These are phyloP conservation scores for Callipepla squamata DNA, from an alignment of 2,113 vertebrate genomes.

Conservation along the genomic window DNA sequence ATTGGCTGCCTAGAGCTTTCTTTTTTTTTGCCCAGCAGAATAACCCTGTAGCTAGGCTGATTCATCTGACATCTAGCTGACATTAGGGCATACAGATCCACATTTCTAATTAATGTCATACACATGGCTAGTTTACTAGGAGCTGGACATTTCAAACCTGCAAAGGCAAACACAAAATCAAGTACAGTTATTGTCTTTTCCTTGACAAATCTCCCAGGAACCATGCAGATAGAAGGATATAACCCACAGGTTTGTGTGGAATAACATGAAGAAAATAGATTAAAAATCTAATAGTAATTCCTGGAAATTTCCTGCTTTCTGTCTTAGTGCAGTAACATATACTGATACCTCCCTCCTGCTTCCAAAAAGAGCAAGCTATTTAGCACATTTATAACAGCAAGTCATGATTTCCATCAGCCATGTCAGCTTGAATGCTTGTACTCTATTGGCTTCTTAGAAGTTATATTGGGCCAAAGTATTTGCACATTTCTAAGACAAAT, in stretches of 20 bases:
- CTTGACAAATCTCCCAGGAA: neutral
- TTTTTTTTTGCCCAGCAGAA: neutral
- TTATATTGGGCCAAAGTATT: conserved; percentile 16
- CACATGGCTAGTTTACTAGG: neutral
- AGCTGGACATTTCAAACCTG: neutral
- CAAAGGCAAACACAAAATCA: neutral
- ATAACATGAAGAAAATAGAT: neutral
- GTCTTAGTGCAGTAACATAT: neutral
- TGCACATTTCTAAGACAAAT: conserved; percentile 35
- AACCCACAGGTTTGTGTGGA: neutral
- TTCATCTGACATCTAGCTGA: neutral
- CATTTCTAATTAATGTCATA: neutral
- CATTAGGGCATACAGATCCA: neutral
- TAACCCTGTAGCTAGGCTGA: neutral
- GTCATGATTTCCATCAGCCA: neutral
- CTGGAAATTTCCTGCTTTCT: neutral
- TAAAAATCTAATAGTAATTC: neutral
- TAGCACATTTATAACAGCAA: neutral
- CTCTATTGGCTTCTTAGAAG: neutral
- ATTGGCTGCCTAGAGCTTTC: neutral
- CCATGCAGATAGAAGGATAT: neutral
- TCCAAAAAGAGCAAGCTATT: conserved; percentile 14
- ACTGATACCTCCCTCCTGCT: neutral
- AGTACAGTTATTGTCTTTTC: neutral
- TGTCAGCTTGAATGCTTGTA: neutral